Conservation (phyloP, 2,888 invertebrate species). For the Limnephilus lunatus region DNA sequence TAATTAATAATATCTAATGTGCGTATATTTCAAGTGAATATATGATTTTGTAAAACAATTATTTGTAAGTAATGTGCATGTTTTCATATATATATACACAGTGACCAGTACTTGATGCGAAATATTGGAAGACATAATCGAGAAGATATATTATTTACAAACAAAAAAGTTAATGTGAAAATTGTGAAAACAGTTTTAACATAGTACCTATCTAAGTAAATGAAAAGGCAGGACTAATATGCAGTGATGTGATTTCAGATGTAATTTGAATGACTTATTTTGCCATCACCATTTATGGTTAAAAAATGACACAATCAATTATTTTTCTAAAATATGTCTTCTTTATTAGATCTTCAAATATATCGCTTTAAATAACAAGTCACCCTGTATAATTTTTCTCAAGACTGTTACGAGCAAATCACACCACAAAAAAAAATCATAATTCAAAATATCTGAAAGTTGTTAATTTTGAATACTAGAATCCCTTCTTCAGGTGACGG, state of each 20-base stretch:
- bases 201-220: no score
- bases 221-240: no score
- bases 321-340: not conserved
- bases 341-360: not conserved
- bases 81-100: not conserved
- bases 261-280: no score
- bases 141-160: not conserved
- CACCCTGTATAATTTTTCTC: not conserved
- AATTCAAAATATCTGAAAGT: not conserved
- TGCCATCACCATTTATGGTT: no score
- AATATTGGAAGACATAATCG: not conserved
- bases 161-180: not conserved
- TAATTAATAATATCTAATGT: slow-evolving; percentile 22
- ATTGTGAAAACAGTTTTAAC: not conserved
- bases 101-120: not conserved
- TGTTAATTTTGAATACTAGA: not conserved
- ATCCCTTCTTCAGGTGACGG: not conserved
- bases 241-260: no score
- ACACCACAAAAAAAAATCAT: not conserved
- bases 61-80: not conserved
- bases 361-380: no score
- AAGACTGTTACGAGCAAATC: not conserved
- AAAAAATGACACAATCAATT: no score
- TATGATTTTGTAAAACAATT: not conserved
- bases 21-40: not conserved